phyloP scores from a whole-genome alignment of 2,888 invertebrate genomes.

The Cerastis rubricosa region DNA sequence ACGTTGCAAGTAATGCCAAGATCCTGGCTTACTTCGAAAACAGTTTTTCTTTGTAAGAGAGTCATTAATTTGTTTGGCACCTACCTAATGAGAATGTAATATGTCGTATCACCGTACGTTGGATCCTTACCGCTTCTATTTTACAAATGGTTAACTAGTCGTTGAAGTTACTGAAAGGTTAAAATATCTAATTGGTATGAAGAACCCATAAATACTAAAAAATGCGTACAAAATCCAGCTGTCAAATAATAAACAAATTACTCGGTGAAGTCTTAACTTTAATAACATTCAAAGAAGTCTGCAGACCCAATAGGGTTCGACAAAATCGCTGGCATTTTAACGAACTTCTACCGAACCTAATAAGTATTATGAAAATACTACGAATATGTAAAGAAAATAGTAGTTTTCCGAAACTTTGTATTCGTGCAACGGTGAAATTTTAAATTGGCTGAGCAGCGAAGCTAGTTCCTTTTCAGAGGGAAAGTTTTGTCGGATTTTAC shows the following conservation, averaged over 20 bases:
- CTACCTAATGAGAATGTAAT: neutral
- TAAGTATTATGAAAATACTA: slow-evolving; percentile 50
- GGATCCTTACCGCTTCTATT: neutral
- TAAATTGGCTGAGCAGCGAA: slow-evolving; percentile 52
- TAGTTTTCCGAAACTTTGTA: slow-evolving; percentile 40
- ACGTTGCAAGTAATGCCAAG: too few relatives aligned
- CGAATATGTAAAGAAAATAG: slow-evolving; percentile 48
- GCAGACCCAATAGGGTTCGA: slow-evolving; percentile 25
- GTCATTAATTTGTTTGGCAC: neutral
- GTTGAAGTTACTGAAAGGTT: neutral
- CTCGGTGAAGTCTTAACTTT: neutral
- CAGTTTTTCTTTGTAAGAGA: too few relatives aligned
- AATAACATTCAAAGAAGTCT: slow-evolving; percentile 22
- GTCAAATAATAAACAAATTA: neutral
- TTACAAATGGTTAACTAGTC: neutral
- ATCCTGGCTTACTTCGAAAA: too few relatives aligned
- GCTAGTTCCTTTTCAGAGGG: slow-evolving; percentile 23
- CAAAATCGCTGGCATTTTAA: slow-evolving; percentile 15
- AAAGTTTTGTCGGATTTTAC: slow-evolving; percentile 39
- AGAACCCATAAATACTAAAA: neutral
- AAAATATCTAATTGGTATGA: neutral
- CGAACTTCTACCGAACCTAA: slow-evolving; percentile 40
- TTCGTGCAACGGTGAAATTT: slow-evolving; percentile 44
- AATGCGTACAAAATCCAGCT: neutral
- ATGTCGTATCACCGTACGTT: neutral